Base-by-base conservation (phyloP, 1,140 invertebrate species). In the Drosophila takahashii region DNA sequence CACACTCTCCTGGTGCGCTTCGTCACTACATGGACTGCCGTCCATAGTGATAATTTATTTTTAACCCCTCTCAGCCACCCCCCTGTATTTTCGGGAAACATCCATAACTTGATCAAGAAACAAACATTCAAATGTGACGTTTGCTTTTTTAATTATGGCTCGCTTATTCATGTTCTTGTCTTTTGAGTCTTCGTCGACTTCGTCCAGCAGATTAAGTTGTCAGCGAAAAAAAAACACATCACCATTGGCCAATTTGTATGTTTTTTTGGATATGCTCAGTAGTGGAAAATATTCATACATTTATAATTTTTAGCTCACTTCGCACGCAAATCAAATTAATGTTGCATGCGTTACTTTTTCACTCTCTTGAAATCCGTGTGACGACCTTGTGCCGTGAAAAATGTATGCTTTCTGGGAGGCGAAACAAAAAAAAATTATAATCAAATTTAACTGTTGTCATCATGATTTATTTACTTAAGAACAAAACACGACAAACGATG, bases 261-360 rank as follows among this genome's bases (percentile, higher is more conserved):
- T 58, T 47, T 66, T 34, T 62, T 41, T 39, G 50, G 37, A 42
- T 34, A 53, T 37, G 58, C 32, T 48, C 22, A 74, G 48, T 53
- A 64, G 62, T 76, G 36, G 53, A 41, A 66, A 29, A 42, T 52
- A 51, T 51, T 51, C 11, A 1, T 53, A 36, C n/a, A 34, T 39
- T 32, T 70, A 57, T 70, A 47, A 48, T 59, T 67, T 66, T 39
- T 18, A 59, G 45, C 36, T 54, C 51, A 73, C 77, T 87, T 87
- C 84, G 83, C 83, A 87, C 83, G 83, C 83, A 87, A 87, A 87
- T 87, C 83, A 87, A 87, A 87, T 87, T 87, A 83, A 87, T 87
- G 83, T 83, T 83, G 83, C 83, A 83, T 79, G 83, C 84, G 39
- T 80, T 80, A 67, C 73, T 80, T 71, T 85, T 85, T 60, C 61